Base-by-base conservation (phyloP, 2,888 invertebrate genomes). In the Torymus tubicola region DNA sequence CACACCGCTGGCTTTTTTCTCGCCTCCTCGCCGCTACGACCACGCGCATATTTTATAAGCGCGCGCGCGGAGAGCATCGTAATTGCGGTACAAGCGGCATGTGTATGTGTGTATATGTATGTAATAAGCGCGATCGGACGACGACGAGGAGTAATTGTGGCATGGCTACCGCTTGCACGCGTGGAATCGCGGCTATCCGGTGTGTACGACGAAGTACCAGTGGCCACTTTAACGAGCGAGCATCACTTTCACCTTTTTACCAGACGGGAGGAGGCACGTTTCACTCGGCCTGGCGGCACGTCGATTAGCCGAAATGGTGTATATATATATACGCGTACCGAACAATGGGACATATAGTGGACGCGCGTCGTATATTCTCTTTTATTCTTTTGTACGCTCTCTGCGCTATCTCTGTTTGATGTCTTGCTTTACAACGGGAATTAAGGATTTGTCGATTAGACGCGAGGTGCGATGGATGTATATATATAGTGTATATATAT, bases 211-310 rank as follows among this genome's bases (percentile, higher is more conserved):
- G 21, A 42, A n/a, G 58, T 16, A 8, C 31, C 18, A n/a, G n/a
- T 11, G 53, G 63, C 60, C 16, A 12, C 57, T 63, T 76, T 61
- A 68, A 61, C 79, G 53, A 52, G 18, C 71, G 71, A 70, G 75
- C 71, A 80, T 80, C 80, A 80, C 80, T 80, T 80, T 80, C 80
- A 80, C 80, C 75, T 79, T 79, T 74, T 79, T 79, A 74, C 72
- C 72, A 64, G 21, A 21, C 8, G 74, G 67, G 50, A 13, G 52
- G 65, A 42, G 42, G 55, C 61, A 55, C 74, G 69, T 64, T 70
- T 74, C 74, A 74, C 79, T 74, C 53, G 72, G 3, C 13, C 4
- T 31, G 72, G 10, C 13, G 11, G 10, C 13, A 4, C 31, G 57
- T 50, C 55, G 76, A 69, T 69, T 69, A 77, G 76, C 16, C 63